These are phyloP conservation scores for Melanotus villosus DNA, from an alignment of 2,888 invertebrate genomes.

Conservation along the genomic window DNA sequence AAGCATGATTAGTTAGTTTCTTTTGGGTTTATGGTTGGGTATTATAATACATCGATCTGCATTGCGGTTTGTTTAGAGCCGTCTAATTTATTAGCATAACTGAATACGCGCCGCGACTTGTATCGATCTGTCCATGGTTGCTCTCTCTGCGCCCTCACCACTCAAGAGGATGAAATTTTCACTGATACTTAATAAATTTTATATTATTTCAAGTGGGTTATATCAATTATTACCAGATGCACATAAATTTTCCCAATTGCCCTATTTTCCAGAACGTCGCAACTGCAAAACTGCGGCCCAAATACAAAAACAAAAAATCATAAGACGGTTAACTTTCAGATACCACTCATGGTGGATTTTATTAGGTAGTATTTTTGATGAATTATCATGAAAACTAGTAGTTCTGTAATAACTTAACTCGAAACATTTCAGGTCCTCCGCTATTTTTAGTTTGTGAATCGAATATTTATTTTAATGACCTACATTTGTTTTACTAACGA, in stretches of 20 bases:
- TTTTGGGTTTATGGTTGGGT: constrained; percentile 26
- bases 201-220: constrained; percentile 30
- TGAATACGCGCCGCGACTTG: constrained; percentile 67
- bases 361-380: no score
- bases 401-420: no score
- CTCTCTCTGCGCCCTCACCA: constrained; percentile 44
- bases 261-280: not conserved
- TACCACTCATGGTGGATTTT: no score
- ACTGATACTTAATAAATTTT: constrained; percentile 40
- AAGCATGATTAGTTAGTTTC: constrained; percentile 26
- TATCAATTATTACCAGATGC: constrained; percentile 29
- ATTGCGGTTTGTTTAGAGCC: constrained; percentile 68
- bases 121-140: constrained; percentile 62
- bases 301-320: no score
- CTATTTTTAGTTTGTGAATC: no score
- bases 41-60: constrained; percentile 66
- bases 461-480: no score
- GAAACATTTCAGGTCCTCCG: no score
- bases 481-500: no score
- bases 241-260: constrained; percentile 28
- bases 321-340: no score
- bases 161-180: constrained; percentile 43
- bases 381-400: no score
- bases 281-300: no score
- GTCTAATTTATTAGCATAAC: constrained; percentile 69